Percentiles rank a stretch among this genome's conserved stretches.
Evolutionary conservation across 2,797 vertebrate species (phyloP).

Genomic region (Dromococcyx pavoninus): DNA sequence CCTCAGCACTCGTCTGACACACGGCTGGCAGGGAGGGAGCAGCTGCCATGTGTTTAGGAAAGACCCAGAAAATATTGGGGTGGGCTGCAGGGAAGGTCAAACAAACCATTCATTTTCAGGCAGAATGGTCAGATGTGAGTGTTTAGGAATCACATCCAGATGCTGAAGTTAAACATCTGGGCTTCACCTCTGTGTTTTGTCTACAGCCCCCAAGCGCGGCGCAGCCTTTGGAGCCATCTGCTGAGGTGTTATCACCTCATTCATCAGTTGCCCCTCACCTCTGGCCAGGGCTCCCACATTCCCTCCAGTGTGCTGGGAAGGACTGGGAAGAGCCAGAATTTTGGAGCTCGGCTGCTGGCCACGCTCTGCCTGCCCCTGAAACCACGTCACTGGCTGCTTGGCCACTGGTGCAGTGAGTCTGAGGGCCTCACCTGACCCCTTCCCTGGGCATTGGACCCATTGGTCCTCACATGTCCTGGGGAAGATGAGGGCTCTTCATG

Average conservation of each 20-base stretch:
- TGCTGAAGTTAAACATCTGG: constrained; percentile 69
- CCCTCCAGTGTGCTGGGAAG: not conserved
- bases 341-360: not conserved
- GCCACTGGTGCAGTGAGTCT: not conserved
- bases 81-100: not conserved
- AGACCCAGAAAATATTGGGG: constrained; percentile 17
- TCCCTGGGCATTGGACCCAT: not conserved
- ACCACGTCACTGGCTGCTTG: not conserved
- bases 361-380: not conserved
- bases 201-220: not conserved
- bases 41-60: constrained; percentile 1
- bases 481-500: not conserved
- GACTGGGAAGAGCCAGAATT: not conserved
- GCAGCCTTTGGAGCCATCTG: constrained; percentile 50
- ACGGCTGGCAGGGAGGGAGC: not conserved
- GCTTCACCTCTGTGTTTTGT: constrained; percentile 57
- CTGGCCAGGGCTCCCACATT: not conserved
- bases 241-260: constrained; percentile 51
- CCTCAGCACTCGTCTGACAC: not conserved
- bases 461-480: not conserved
- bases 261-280: constrained; percentile 29
- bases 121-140: constrained; percentile 34
- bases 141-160: constrained; percentile 65
- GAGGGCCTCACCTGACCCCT: not conserved
- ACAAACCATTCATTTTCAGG: constrained; percentile 53